A percentile compares a stretch with the other conserved stretches of the same genome.
phyloP scores from a whole-genome alignment of 2,888 invertebrate genomes.

The Aphidius colemani region DNA sequence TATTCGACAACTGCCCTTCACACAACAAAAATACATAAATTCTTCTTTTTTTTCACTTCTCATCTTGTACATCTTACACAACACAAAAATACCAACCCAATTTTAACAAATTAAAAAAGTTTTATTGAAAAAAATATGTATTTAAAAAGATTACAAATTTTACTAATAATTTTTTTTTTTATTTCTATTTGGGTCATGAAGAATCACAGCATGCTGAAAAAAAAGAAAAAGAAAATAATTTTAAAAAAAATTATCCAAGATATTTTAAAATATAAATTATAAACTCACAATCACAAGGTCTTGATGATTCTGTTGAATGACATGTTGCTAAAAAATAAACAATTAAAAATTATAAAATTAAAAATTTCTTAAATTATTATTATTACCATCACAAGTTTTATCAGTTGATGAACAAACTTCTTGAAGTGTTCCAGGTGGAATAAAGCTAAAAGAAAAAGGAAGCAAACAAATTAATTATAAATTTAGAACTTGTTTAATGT shows the following conservation, averaged over 20 bases:
- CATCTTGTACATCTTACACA: slow-evolving; percentile 11
- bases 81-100: neutral
- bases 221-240: neutral
- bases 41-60: slow-evolving; percentile 4
- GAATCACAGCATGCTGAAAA: neutral
- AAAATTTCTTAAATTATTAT: too few species aligned
- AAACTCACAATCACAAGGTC: too few species aligned
- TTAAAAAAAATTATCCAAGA: neutral
- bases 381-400: too few species aligned
- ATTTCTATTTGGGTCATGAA: neutral
- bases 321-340: too few species aligned
- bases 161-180: neutral
- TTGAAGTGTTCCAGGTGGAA: slow-evolving; percentile 49
- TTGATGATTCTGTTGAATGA: too few species aligned
- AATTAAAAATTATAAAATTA: too few species aligned
- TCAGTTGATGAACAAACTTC: slow-evolving; percentile 23
- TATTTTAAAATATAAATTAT: neutral
- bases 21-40: neutral
- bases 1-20: too few species aligned
- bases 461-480: too few species aligned
- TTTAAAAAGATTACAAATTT: neutral
- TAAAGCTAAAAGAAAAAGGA: slow-evolving; percentile 28
- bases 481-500: too few species aligned
- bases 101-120: neutral
- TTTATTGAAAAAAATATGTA: neutral